Base-by-base conservation (phyloP, 2,113 vertebrate genomes). In the Prionailurus bengalensis region DNA sequence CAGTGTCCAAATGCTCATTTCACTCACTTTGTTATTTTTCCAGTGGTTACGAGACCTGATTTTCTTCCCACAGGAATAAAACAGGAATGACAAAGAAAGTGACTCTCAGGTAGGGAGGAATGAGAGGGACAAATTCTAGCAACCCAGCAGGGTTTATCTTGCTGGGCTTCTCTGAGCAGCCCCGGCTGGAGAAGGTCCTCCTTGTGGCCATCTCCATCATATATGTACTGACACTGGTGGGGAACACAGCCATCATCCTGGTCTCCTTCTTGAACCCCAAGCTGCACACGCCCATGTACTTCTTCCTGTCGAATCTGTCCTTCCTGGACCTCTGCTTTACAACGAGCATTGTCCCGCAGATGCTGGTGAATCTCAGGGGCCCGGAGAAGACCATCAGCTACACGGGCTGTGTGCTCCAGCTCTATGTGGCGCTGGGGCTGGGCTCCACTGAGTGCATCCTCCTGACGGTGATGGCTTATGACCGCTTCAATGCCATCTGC, bases 251-350 rank as follows among this genome's bases (percentile, higher is more conserved):
- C 0, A 94, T 96, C 68, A 91, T 94, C 16, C 10, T 91, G 21
- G 61, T 88, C 36, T 94, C 78, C 1, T 66, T 89, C 31, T 48
- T 97, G 16, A 53, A 42, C 27, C 71, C 87, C 53, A 95, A 94
- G n/a, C 87, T 96, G 74, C 86, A 89, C 63, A 91, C 55, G 1
- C 91, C 82, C 87, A 95, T 91, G 91, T 97, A 94, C 36, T 95
- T 95, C 90, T 95, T 95, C 63, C 91, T 95, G 2, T 95, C 82
- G 8, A 96, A 94, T n/a, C 88, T 95, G 48, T 96, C 91, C 13
- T 89, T 96, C 61, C 42, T 94, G 53, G 82, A 91, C 70, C 82
- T 95, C 66, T 91, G 87, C 48, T 94, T 94, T 68, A 96, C 83
- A 1, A 96, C 91, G 21, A 94, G 87, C 61, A 31, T 95, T 16